phyloP scores from a whole-genome alignment of 2,113 vertebrate species.

The Lampris incognitus region DNA sequence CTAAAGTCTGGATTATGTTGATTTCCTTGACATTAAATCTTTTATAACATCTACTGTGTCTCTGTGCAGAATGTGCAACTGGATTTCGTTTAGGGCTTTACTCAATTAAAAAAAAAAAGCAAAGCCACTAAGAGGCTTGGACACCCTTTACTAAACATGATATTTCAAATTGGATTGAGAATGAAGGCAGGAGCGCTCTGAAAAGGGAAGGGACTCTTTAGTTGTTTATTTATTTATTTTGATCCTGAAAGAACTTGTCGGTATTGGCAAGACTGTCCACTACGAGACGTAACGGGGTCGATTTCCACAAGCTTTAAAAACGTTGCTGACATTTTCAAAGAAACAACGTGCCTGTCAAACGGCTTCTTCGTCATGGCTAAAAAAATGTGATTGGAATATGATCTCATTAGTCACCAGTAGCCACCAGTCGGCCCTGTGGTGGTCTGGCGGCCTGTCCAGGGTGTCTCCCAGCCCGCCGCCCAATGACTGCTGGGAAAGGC shows the following conservation, averaged over 20 bases:
- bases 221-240: slow-evolving; percentile 26
- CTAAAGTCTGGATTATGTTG: slow-evolving; percentile 44
- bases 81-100: slow-evolving; percentile 56
- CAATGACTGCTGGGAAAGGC: too few relatives aligned
- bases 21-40: slow-evolving; percentile 67
- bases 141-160: slow-evolving; percentile 48
- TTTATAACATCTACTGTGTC: slow-evolving; percentile 28
- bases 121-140: slow-evolving; percentile 63
- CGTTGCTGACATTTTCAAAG: slow-evolving; percentile 22
- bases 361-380: background rate
- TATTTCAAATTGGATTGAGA: slow-evolving; percentile 33
- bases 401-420: slow-evolving; percentile 36
- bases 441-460: too few relatives aligned
- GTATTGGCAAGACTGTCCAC: slow-evolving; percentile 4
- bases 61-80: slow-evolving; percentile 43
- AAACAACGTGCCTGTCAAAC: slow-evolving; percentile 36
- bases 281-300: slow-evolving; percentile 15
- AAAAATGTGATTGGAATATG: slow-evolving; percentile 44
- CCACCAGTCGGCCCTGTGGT: too few relatives aligned
- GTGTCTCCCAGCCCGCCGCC: too few relatives aligned
- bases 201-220: slow-evolving; percentile 9
- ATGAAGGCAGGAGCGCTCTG: slow-evolving; percentile 17
- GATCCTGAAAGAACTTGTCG: background rate
- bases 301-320: slow-evolving; percentile 55
- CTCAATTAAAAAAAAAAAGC: slow-evolving; percentile 55